A percentile compares a stretch with the other conserved stretches of the same genome.
phyloP scores from a whole-genome alignment of 2,797 vertebrate genomes.

The Etheostoma nigrum region DNA sequence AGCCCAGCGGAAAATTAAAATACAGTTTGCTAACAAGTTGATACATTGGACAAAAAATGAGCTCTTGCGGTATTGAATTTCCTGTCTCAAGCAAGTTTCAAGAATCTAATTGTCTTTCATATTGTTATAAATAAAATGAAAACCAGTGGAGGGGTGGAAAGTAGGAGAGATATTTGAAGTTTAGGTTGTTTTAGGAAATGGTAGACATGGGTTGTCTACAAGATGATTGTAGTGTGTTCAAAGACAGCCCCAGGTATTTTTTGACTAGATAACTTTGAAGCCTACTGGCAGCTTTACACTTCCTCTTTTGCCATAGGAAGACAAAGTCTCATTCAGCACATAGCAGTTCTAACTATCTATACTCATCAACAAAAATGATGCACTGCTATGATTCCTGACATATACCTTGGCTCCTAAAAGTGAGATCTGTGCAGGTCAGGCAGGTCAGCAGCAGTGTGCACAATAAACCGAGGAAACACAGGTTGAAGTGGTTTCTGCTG shows the following conservation, averaged over 20 bases:
- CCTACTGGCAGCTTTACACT: neutral
- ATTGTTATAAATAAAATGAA: neutral
- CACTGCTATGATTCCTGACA: slow-evolving; percentile 15
- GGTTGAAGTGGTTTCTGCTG: slow-evolving; percentile 17
- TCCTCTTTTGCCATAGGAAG: neutral
- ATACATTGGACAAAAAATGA: neutral
- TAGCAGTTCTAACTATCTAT: neutral
- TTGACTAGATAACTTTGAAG: slow-evolving; percentile 6
- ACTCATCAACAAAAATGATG: slow-evolving; percentile 17
- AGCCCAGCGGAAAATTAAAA: neutral
- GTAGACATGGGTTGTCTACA: neutral
- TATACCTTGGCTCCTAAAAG: neutral
- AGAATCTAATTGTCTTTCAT: neutral
- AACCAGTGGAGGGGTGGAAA: neutral
- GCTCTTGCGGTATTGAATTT: neutral
- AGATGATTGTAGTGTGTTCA: neutral
- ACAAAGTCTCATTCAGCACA: slow-evolving; percentile 5
- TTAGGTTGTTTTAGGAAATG: slow-evolving; percentile 2
- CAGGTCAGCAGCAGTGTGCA: slow-evolving; percentile 22
- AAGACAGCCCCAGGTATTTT: slow-evolving; percentile 2
- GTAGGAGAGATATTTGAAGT: neutral
- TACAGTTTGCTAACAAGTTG: too few species aligned
- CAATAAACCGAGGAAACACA: neutral
- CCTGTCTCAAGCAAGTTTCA: neutral
- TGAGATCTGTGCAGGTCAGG: slow-evolving; percentile 19